Conservation (phyloP, 1,140 invertebrate genomes). For the Plutomurus gul region DNA sequence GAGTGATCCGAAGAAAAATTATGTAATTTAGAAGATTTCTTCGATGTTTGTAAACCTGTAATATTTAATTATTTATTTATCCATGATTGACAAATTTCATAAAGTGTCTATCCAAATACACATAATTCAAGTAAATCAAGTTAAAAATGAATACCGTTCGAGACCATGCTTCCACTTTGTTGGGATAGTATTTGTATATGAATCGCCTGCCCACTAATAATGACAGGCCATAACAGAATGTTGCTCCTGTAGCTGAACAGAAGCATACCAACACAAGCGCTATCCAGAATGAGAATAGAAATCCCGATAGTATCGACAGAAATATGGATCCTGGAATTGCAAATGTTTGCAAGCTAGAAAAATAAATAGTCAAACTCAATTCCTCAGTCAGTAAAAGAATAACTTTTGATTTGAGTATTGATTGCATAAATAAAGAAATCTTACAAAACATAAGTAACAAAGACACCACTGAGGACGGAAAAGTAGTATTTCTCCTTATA, state of each 20-base stretch:
- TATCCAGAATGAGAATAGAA: constrained; percentile 90
- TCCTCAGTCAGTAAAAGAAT: neutral
- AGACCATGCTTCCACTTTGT: constrained; percentile 83
- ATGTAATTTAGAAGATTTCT: constrained; percentile 95
- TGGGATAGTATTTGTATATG: constrained; percentile 86
- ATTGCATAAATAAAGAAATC: constrained; percentile 69
- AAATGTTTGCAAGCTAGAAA: constrained; percentile 92
- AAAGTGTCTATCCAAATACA: no score
- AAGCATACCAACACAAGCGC: constrained; percentile 90
- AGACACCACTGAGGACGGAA: constrained; percentile 86
- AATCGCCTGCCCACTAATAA: constrained; percentile 83
- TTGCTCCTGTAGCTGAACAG: constrained; percentile 94
- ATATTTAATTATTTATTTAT: no score
- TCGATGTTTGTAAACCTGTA: constrained; percentile 76
- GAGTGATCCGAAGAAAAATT: constrained; percentile 95
- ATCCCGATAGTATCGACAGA: constrained; percentile 95
- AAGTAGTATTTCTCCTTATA: constrained; percentile 95
- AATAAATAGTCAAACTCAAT: neutral
- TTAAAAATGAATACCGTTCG: constrained; percentile 64
- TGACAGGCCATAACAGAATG: constrained; percentile 92
- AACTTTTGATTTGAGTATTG: neutral
- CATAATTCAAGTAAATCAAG: no score
- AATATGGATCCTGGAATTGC: constrained; percentile 99
- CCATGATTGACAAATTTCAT: no score
- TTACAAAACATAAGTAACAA: constrained; percentile 96